phyloP scores from a whole-genome alignment of 2,797 vertebrate genomes.

The Naso thynnoides region DNA sequence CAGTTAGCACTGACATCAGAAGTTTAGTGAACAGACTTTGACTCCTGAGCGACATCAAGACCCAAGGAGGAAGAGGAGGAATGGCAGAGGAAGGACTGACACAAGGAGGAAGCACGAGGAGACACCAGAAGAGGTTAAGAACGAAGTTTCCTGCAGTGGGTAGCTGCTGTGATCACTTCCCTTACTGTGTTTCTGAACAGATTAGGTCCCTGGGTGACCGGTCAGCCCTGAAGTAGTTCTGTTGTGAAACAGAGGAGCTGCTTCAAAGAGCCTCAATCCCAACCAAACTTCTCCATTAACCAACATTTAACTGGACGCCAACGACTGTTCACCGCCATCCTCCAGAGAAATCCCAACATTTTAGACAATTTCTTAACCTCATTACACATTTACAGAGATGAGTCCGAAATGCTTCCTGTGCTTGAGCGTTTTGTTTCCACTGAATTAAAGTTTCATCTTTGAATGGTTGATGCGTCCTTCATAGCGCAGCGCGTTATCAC shows the following conservation, averaged over 20 bases:
- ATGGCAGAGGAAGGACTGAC: neutral
- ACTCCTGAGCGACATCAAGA: slow-evolving; percentile 2
- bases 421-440: too few species aligned
- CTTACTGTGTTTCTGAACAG: slow-evolving; percentile 5
- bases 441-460: too few species aligned
- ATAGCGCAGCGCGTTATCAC: neutral
- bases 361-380: too few species aligned
- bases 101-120: neutral
- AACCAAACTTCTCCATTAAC: neutral
- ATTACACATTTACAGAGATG: too few species aligned
- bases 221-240: neutral
- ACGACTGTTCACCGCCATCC: too few species aligned
- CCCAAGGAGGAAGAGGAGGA: slow-evolving; percentile 1
- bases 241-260: neutral
- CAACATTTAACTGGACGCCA: too few species aligned
- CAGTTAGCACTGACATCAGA: neutral
- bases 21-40: neutral
- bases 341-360: too few species aligned
- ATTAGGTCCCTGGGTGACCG: neutral
- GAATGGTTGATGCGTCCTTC: too few species aligned
- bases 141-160: neutral
- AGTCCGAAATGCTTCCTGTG: too few species aligned
- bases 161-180: neutral
- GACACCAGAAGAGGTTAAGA: neutral
- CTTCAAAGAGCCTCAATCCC: neutral